Base-by-base conservation (phyloP, 2,113 vertebrate species). In the Grallaria varia region DNA sequence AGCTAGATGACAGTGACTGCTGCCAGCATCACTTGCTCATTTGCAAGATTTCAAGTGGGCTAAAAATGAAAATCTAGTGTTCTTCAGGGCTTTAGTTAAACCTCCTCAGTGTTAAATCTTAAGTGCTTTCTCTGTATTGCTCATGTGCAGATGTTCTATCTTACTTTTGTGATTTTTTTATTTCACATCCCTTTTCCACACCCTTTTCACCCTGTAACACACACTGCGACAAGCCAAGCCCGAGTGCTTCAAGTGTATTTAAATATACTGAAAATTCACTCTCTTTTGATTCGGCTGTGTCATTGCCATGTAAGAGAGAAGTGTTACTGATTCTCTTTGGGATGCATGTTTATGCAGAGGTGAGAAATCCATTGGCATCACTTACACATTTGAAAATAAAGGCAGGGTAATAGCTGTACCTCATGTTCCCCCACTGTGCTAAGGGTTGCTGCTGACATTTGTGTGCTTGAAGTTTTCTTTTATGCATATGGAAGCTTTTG, bases 241-340 rank as follows among this genome's bases (percentile, higher is more conserved):
- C 14, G 58, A 93, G 52, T 89, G 63, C 50, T 93, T 93, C 50
- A 81, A 50, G n/a, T 86, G 8, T 80, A 18, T 94, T 96, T 94
- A 85, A 95, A 90, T 95, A 63, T 42, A 89, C 58, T 71, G 39
- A 55, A 84, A 90, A 82, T 63, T 94, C 72, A 85, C 37, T 28
- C 74, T 94, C 39, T 64, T 42, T 84, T 55, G 83, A 77, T 79
- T 91, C 71, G 53, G 59, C 79, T 84, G 45, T 64, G 59, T 75
- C 4, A 3, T 47, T 93, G 59, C 75, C 85, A 49, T 39, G 42
- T 84, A 28, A 90, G 71, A n/a, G 71, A 74, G 79, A 81, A 76
- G 18, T 39, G 56, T 45, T 92, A 66, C 4, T 82, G 76, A 85
- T 92, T 93, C 87, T 92, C 15, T 80, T 90, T 50, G 56, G 67